Evolutionary conservation across 1,140 invertebrate genomes (phyloP).

Genomic region (Drosophila kepulauana): DNA sequence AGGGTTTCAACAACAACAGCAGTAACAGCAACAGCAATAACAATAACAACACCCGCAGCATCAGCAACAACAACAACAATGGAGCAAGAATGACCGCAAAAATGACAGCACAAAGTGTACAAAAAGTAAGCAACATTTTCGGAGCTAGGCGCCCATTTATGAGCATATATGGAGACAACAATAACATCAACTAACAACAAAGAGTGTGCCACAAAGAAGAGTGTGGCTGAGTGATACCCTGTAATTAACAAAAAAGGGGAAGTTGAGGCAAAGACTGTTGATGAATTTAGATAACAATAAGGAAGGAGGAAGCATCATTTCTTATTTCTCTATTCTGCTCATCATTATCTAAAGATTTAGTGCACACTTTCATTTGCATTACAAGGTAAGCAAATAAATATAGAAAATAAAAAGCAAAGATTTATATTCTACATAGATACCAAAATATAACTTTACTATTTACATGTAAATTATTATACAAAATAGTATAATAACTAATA

Average conservation of each 20-base stretch:
- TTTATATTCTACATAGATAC: too few species aligned
- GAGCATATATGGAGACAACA: conserved; percentile 40
- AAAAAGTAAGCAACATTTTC: conserved; percentile 71
- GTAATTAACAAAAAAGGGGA: not conserved
- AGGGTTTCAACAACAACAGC: conserved; percentile 31
- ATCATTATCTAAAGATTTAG: too few species aligned
- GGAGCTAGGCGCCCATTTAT: conserved; percentile 56
- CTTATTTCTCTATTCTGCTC: too few species aligned
- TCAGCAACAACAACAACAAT: conserved; percentile 15
- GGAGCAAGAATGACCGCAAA: conserved; percentile 59
- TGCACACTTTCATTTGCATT: too few species aligned
- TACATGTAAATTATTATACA: too few species aligned
- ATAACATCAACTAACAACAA: conserved; percentile 31
- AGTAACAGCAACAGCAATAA: not conserved
- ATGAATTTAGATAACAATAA: too few species aligned
- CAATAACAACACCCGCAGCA: conserved; percentile 15
- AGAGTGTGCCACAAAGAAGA: not conserved
- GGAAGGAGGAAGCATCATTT: too few species aligned
- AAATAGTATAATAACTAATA: too few species aligned
- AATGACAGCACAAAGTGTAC: conserved; percentile 67
- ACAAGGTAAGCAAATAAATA: too few species aligned
- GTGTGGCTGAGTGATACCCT: conserved; percentile 1
- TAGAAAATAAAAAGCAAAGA: too few species aligned
- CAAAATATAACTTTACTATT: too few species aligned
- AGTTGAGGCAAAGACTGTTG: not conserved